phyloP scores from a whole-genome alignment of 2,888 invertebrate genomes.

The Theodoxus fluviatilis region DNA sequence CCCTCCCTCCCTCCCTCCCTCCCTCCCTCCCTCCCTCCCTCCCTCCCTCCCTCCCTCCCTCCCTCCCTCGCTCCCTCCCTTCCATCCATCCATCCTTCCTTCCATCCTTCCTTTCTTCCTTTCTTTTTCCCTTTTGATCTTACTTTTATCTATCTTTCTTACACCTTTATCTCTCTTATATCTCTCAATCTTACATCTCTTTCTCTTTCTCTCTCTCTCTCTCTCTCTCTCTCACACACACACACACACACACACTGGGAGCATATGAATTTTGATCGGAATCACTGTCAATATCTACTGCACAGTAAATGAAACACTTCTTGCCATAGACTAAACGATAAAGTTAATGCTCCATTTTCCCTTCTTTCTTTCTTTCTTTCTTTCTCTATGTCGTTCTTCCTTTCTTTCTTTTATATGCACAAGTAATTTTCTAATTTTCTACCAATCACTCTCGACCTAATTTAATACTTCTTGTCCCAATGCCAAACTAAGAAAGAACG shows the following conservation, averaged over 20 bases:
- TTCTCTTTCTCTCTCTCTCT: constrained; percentile 5
- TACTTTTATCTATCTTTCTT: constrained; percentile 4
- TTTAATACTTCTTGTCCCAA: background rate
- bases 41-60: constrained; percentile 22
- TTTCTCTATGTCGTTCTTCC: constrained; percentile 16
- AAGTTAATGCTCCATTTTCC: constrained; percentile 5
- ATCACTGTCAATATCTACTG: too few relatives aligned
- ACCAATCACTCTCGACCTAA: constrained; percentile 15
- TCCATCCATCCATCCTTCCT: background rate
- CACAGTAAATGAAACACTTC: too few relatives aligned
- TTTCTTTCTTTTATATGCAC: too few relatives aligned
- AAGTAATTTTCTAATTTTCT: too few relatives aligned
- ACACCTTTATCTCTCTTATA: background rate
- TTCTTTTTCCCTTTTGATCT: constrained; percentile 2
- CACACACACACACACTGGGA: too few relatives aligned
- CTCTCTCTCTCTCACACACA: background rate
- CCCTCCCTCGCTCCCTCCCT: constrained; percentile 18
- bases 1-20: constrained; percentile 11
- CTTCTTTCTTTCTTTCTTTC: background rate
- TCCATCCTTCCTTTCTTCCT: background rate
- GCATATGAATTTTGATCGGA: too few relatives aligned
- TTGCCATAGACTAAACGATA: too few relatives aligned
- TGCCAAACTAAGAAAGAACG: background rate
- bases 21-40: constrained; percentile 7
- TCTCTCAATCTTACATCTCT: constrained; percentile 1